phyloP scores from a whole-genome alignment of 1,140 invertebrate genomes.

The Paramacrobiotus metropolitanus region DNA sequence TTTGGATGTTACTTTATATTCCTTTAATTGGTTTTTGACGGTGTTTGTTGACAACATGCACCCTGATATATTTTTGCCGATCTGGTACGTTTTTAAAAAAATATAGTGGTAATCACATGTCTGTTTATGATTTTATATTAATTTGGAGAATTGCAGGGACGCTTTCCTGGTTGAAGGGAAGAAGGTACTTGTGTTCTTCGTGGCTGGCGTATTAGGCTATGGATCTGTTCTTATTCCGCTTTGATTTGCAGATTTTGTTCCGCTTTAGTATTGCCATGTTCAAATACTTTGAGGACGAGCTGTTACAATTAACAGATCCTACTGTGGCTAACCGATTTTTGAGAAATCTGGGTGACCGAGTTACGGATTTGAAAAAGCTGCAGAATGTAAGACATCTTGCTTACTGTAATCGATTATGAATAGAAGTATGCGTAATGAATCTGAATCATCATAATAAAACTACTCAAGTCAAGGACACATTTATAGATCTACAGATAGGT shows the following conservation, averaged over 20 bases:
- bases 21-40: conserved; percentile 35
- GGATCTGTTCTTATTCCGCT: conserved; percentile 29
- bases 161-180: conserved; percentile 33
- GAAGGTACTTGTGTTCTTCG: conserved; percentile 22
- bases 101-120: too few relatives aligned
- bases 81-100: too few relatives aligned
- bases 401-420: conserved; percentile 10
- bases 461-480: too few relatives aligned
- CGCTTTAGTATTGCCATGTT: conserved; percentile 31
- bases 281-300: conserved; percentile 26
- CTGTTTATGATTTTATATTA: too few relatives aligned
- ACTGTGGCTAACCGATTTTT: conserved; percentile 24
- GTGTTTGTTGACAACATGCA: conserved; percentile 32
- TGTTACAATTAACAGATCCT: conserved; percentile 22
- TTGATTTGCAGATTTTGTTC: conserved; percentile 29
- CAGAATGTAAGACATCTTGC: conserved; percentile 8
- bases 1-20: conserved; percentile 30
- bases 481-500: too few relatives aligned
- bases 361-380: conserved; percentile 22
- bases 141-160: too few relatives aligned
- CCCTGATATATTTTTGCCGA: conserved; percentile 27
- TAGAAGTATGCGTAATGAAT: too few relatives aligned
- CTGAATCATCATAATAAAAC: too few relatives aligned
- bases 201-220: background rate
- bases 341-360: conserved; percentile 22